A percentile compares a stretch with the other conserved stretches of the same genome.
Evolutionary conservation across 2,113 vertebrate species (phyloP).

Genomic region (Malurus cyaneus): DNA sequence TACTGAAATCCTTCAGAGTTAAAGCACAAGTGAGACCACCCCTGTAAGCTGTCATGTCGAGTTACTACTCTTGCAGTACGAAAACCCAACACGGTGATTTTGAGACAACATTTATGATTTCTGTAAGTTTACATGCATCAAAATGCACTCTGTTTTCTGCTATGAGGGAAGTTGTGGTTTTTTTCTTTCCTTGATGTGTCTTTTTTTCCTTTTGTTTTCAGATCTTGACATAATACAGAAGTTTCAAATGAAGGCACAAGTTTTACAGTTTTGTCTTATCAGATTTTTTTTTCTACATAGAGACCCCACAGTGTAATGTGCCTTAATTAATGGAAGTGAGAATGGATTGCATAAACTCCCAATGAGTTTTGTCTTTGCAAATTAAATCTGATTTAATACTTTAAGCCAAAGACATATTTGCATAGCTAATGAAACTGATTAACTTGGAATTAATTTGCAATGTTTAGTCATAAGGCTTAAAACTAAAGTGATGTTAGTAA

Average conservation of each 20-base stretch:
- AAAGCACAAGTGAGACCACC: neutral
- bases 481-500: slow-evolving; percentile 62
- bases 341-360: slow-evolving; percentile 3
- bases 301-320: neutral
- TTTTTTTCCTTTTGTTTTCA: neutral
- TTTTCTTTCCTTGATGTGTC: neutral
- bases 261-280: neutral
- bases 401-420: slow-evolving; percentile 60
- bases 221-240: neutral
- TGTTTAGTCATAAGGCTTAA: slow-evolving; percentile 53
- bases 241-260: neutral
- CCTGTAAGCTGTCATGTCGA: fast-evolving
- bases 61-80: neutral
- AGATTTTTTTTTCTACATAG: neutral
- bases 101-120: neutral
- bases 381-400: slow-evolving; percentile 67
- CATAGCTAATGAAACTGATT: slow-evolving; percentile 67
- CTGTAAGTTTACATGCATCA: neutral
- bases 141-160: neutral
- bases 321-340: slow-evolving; percentile 14
- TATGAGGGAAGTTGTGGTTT: neutral
- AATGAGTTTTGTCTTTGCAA: slow-evolving; percentile 29
- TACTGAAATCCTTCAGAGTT: neutral
- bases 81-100: neutral
- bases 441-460: slow-evolving; percentile 59